Evolutionary conservation across 2,113 vertebrate genomes (phyloP), one percentile per base, ranked within the genome.

Genomic region (Ammodytes marinus): DNA sequence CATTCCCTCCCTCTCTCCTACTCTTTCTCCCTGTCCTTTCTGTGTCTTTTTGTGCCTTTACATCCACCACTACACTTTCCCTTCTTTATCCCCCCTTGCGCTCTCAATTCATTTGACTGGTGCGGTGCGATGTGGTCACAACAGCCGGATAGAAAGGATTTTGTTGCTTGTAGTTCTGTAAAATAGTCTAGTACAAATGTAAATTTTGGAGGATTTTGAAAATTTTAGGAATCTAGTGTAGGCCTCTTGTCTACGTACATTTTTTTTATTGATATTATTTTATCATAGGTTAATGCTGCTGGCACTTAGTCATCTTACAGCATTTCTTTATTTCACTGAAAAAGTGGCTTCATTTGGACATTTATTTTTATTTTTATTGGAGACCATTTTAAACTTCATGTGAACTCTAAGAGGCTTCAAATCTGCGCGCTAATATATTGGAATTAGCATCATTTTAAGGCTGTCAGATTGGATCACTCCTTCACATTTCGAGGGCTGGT

Each of bases 41-140:
- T 69, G 47, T 72, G 45, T 64, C 69, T 80, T 78, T 74, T 69
- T 76, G 54, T 82, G 68, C 47, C 53, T 77, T 72, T 75, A 43
- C 63, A 60, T 80, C 40, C 19, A 67, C 14, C 35, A 63, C 59
- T 71, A 12, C 71, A 45, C 84, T 64, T 47, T 37, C 49, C 35
- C 67, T 52, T 79, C 37, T 66, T 65, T 57, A 53, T 39, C 37
- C 45, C 40, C 35, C 45, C 59, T n/a, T 67, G 50, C 58, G 57
- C 66, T 80, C 73, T 60, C 39, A 70, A 64, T 80, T 90, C 91
- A 88, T 88, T 84, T 87, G 46, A 65, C 57, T 14, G 5, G 53
- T 4, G 74, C 72, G 57, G 69, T 55, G 58, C 37, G 73, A 80
- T 53, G 84, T 52, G 40, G 63, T 40, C 52, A 52, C 77, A 57